These are phyloP conservation scores for Notodromas monacha DNA, from an alignment of 2,888 invertebrate species.

Conservation along the genomic window DNA sequence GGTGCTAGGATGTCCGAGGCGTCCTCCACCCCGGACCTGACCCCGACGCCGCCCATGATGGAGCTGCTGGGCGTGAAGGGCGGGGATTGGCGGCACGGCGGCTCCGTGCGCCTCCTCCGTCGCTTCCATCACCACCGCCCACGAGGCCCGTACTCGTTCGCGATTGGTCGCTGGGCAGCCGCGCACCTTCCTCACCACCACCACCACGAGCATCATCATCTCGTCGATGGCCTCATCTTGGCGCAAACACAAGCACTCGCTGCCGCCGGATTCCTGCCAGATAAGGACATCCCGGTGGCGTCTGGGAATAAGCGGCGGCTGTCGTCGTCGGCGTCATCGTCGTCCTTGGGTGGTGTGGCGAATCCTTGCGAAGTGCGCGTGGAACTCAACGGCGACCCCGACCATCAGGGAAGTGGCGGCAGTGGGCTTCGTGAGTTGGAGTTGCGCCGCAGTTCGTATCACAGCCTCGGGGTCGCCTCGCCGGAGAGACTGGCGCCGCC, in stretches of 20 bases:
- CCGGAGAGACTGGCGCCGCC: no score
- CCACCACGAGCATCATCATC: constrained; percentile 17
- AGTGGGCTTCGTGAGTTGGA: no score
- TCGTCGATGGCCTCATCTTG: constrained; percentile 30
- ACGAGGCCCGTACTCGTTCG: constrained; percentile 16
- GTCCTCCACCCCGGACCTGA: no score
- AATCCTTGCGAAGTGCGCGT: constrained; percentile 34
- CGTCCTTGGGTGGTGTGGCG: constrained; percentile 25
- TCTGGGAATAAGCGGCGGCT: constrained; percentile 8
- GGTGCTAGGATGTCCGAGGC: no score
- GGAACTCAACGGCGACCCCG: constrained; percentile 30
- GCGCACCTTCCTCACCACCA: constrained; percentile 12
- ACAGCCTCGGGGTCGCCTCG: no score
- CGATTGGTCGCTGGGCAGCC: no score
- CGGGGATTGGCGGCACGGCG: no score
- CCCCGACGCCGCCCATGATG: no score
- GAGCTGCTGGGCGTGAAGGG: no score
- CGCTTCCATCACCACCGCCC: constrained; percentile 17
- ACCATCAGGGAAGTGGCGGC: no score
- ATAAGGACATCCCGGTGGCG: constrained; percentile 20
- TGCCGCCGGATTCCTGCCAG: constrained; percentile 27
- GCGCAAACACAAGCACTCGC: constrained; percentile 38
- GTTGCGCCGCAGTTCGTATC: no score
- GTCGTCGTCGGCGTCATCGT: constrained; percentile 14
- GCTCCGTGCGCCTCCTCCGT: no score